Percentiles rank a stretch among this genome's conserved stretches.
These are phyloP conservation scores for Malurus melanocephalus DNA, from an alignment of 2,113 vertebrate species.

Conservation along the genomic window DNA sequence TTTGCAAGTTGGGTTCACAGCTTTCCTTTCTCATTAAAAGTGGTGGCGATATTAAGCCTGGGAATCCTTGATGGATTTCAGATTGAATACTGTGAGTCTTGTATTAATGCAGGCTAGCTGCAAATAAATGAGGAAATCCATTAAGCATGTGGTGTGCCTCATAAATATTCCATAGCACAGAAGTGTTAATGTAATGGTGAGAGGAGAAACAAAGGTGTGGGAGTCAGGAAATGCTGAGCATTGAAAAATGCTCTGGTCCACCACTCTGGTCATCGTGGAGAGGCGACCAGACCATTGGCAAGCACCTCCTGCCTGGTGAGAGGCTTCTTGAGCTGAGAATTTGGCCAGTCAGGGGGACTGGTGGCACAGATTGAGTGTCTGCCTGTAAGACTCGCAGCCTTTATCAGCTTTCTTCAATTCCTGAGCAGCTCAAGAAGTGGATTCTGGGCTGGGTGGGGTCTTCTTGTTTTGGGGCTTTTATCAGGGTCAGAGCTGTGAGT, in stretches of 20 bases:
- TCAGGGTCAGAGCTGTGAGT: background rate
- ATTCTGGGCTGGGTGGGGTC: background rate
- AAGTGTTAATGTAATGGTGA: constrained; percentile 17
- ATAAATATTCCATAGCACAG: constrained; percentile 44
- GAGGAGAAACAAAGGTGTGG: background rate
- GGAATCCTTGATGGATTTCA: constrained; percentile 41
- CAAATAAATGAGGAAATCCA: constrained; percentile 37
- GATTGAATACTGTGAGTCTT: constrained; percentile 4
- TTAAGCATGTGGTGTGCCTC: constrained; percentile 13
- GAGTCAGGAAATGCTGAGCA: background rate
- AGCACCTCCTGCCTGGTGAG: background rate
- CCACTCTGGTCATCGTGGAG: background rate
- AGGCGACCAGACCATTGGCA: background rate
- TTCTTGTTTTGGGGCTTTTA: background rate
- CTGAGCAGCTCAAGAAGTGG: background rate
- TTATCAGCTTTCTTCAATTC: background rate
- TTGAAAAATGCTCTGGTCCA: no score
- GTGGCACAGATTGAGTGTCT: background rate
- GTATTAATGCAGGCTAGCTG: constrained; percentile 16
- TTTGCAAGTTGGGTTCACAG: constrained; percentile 22
- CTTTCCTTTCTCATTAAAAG: constrained; percentile 32
- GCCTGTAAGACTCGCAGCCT: background rate
- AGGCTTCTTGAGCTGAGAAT: background rate
- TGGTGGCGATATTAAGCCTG: background rate
- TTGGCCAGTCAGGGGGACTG: background rate